Base-by-base conservation (phyloP, 2,888 invertebrate species). In the Orthosia gracilis region DNA sequence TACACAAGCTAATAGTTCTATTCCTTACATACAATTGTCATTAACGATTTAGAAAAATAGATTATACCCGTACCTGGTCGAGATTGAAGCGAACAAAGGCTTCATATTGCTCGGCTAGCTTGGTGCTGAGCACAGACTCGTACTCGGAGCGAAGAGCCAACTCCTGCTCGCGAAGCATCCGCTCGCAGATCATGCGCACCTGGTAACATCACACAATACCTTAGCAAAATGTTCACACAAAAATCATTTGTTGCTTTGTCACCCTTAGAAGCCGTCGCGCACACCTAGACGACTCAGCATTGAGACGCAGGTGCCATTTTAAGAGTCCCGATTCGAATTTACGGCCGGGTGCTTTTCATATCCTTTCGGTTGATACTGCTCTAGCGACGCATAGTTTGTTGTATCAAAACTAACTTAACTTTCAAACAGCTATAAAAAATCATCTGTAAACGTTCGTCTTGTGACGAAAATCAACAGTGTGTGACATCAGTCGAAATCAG, bases 51-150 rank as follows among this genome's bases (percentile, higher is more conserved):
- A 9, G 31, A 17, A 57, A 9, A 2, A 21, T 15, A 50, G 17
- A n/a, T 23, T 13, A 64, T 23, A 23, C 31, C 23, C 11, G 5
- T 88, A 99, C 98, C 97, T 99, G 99, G 97, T 99, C 99, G 90
- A 99, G 98, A 89, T 99, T 99, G 96, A 99, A 99, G 96, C 99
- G 99, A 82, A 99, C 99, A 95, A 99, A 99, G 91, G 99, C 99
- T 95, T 99, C 99, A 93, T 99, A 99, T 96, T 99, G 99, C 97
- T 99, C 99, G 80, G 99, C 98, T 87, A 99, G 97, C 96, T 99
- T 99, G 93, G 97, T 97, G 93, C 98, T 98, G 90, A 99, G 97
- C 89, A 99, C 99, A 84, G 98, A 97, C 95, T 99, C 99, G 94
- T 99, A 99, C 96, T 99, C 99, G 92, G 98, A 98, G 92, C 99